Conservation (phyloP, 1,140 invertebrate species). For the Euwallacea similis region DNA sequence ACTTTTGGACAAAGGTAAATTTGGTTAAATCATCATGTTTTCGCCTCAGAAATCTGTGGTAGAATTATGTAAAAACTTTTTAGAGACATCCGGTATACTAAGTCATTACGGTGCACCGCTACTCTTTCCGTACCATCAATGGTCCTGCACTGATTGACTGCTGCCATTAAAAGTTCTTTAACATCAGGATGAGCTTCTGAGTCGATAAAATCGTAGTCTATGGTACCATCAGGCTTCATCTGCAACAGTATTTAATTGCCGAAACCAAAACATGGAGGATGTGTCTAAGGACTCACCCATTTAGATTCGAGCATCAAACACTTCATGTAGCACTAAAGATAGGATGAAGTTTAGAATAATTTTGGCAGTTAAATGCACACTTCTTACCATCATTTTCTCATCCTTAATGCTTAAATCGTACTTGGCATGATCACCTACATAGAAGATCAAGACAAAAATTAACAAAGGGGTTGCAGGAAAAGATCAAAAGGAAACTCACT, state of each 20-base stretch:
- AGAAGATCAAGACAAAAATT: neutral
- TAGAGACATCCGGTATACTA: too few relatives aligned
- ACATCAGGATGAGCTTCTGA: slow-evolving; percentile 36
- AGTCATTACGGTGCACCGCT: neutral
- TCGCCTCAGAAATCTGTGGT: too few relatives aligned
- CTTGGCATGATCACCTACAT: slow-evolving; percentile 35
- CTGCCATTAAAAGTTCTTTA: slow-evolving; percentile 39
- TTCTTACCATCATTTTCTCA: slow-evolving; percentile 39
- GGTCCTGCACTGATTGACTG: slow-evolving; percentile 41
- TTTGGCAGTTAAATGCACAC: too few relatives aligned
- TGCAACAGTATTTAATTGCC: slow-evolving; percentile 19
- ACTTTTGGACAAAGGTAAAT: too few relatives aligned
- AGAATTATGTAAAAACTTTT: too few relatives aligned
- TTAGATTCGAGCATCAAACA: slow-evolving; percentile 45
- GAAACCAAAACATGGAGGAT: neutral
- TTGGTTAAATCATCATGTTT: too few relatives aligned
- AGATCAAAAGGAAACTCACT: slow-evolving; percentile 25
- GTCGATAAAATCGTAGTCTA: slow-evolving; percentile 43
- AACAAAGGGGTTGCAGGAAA: neutral
- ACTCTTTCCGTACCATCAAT: slow-evolving; percentile 37
- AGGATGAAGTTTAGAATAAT: neutral
- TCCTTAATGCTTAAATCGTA: slow-evolving; percentile 41
- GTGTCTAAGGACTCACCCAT: slow-evolving; percentile 36
- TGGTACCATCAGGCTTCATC: slow-evolving; percentile 40
- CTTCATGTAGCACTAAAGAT: slow-evolving; percentile 45